Conservation (phyloP, 2,888 invertebrate species). For the Hypercompe scribonia region DNA sequence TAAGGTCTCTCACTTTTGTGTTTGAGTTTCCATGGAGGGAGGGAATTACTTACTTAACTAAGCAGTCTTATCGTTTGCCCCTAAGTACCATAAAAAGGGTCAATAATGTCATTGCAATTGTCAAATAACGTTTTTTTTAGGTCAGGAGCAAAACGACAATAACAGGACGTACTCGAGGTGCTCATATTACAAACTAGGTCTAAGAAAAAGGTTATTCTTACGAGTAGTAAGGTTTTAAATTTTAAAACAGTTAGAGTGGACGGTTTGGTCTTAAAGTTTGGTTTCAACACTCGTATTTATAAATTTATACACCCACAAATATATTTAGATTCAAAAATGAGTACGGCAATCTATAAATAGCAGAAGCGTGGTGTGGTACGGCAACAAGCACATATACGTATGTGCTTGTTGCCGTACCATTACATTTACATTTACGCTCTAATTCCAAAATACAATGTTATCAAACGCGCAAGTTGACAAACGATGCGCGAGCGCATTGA, state of each 20-base stretch:
- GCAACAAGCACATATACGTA: conserved; percentile 31
- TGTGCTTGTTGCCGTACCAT: conserved; percentile 26
- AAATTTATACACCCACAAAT: conserved; percentile 4
- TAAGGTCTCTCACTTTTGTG: too few relatives aligned
- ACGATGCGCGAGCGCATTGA: conserved; percentile 50
- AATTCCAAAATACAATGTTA: conserved; percentile 68
- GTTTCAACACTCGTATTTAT: not conserved
- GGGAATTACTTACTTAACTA: too few relatives aligned
- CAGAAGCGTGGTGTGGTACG: conserved; percentile 19
- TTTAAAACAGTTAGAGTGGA: not conserved
- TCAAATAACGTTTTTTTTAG: too few relatives aligned
- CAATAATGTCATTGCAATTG: too few relatives aligned
- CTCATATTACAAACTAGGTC: too few relatives aligned
- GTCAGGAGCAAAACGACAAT: too few relatives aligned
- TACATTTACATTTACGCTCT: conserved; percentile 74
- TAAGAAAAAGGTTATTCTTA: too few relatives aligned
- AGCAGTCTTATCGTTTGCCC: too few relatives aligned
- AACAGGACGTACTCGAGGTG: too few relatives aligned
- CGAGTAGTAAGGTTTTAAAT: too few relatives aligned
- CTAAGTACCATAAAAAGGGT: too few relatives aligned
- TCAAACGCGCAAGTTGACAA: conserved; percentile 53
- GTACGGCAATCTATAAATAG: conserved; percentile 38
- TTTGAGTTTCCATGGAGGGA: too few relatives aligned
- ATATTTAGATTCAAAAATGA: conserved; percentile 26
- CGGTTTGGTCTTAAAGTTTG: not conserved